These are phyloP conservation scores for Frankliniella fusca DNA, from an alignment of 2,888 invertebrate species.

Conservation along the genomic window DNA sequence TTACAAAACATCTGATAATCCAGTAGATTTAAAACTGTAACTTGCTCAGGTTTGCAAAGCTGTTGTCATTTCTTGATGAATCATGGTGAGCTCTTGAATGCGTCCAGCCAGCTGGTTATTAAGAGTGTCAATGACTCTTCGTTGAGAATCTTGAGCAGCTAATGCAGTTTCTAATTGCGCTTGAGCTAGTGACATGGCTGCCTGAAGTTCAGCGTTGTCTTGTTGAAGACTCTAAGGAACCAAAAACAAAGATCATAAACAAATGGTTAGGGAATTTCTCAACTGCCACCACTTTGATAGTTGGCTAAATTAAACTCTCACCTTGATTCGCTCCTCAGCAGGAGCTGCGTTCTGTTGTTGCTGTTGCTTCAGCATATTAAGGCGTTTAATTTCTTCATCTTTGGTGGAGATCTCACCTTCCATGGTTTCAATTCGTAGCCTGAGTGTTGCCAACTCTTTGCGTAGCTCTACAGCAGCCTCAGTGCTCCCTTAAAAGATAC, in stretches of 20 bases:
- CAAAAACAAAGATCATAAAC: background rate
- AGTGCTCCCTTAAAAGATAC: constrained; percentile 50
- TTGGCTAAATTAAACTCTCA: constrained; percentile 37
- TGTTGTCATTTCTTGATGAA: constrained; percentile 79
- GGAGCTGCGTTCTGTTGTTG: constrained; percentile 33
- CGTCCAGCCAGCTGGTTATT: constrained; percentile 78
- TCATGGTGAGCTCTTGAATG: constrained; percentile 72
- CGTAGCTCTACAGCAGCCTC: constrained; percentile 73
- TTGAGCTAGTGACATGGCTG: constrained; percentile 69
- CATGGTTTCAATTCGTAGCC: constrained; percentile 76
- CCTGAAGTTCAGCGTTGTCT: constrained; percentile 61
- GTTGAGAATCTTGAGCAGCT: constrained; percentile 75
- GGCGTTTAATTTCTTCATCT: constrained; percentile 72
- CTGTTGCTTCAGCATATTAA: constrained; percentile 47
- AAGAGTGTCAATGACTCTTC: constrained; percentile 72
- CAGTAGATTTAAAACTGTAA: background rate
- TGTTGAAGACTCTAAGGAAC: constrained; percentile 54
- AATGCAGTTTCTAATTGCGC: constrained; percentile 74
- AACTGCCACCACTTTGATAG: constrained; percentile 47
- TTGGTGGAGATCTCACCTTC: constrained; percentile 77
- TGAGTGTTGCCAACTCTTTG: constrained; percentile 65
- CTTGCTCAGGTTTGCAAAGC: constrained; percentile 67
- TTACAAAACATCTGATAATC: background rate
- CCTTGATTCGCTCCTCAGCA: constrained; percentile 45
- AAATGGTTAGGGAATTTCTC: constrained; percentile 31